These are phyloP conservation scores for Cyprinodon tularosa DNA, from an alignment of 2,113 vertebrate genomes.

Conservation along the genomic window DNA sequence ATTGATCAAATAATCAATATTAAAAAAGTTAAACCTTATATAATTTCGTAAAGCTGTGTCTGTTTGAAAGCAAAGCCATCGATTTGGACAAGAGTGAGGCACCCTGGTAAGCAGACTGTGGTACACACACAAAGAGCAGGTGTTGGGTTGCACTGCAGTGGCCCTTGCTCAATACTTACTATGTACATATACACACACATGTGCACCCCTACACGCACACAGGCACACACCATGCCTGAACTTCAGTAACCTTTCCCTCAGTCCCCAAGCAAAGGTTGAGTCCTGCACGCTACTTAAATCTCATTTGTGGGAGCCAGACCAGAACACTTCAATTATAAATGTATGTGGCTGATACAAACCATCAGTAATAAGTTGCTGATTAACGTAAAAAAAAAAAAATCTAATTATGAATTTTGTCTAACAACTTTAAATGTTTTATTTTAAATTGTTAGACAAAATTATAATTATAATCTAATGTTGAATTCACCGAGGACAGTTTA, in stretches of 20 bases:
- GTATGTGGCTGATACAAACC: constrained; percentile 19
- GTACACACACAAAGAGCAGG: constrained; percentile 67
- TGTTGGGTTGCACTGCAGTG: constrained; percentile 73
- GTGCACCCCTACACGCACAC: constrained; percentile 29
- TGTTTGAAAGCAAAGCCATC: constrained; percentile 14
- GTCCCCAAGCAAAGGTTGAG: constrained; percentile 56
- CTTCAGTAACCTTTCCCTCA: constrained; percentile 51
- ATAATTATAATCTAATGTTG: neutral
- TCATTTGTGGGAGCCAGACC: constrained; percentile 47
- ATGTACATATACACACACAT: constrained; percentile 27
- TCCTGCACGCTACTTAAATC: constrained; percentile 56
- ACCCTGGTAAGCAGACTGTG: constrained; percentile 38
- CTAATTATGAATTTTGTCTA: neutral
- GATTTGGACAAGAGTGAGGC: constrained; percentile 37
- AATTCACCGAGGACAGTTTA: neutral
- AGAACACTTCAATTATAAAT: constrained; percentile 58
- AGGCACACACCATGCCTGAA: constrained; percentile 4
- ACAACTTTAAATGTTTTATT: neutral
- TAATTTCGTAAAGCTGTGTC: neutral
- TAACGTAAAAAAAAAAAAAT: neutral
- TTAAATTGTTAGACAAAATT: neutral
- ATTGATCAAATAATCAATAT: neutral
- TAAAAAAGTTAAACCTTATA: neutral
- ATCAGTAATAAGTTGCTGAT: constrained; percentile 27
- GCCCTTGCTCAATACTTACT: constrained; percentile 67